Percentiles rank a stretch among this genome's conserved stretches.
These are phyloP conservation scores for Actinemys pallida DNA, from an alignment of 2,113 vertebrate species.

Conservation along the genomic window DNA sequence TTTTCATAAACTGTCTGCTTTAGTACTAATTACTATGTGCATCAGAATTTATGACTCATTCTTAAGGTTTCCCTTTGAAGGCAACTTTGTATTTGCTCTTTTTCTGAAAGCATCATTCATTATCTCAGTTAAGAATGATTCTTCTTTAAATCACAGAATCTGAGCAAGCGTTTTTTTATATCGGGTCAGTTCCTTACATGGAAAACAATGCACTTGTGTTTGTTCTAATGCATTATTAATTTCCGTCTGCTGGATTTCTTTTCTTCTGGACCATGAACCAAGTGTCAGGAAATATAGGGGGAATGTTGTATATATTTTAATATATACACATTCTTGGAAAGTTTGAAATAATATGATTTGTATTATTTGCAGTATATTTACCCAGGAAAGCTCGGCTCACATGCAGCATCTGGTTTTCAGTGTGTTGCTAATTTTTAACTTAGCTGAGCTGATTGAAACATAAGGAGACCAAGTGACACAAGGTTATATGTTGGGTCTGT, in stretches of 20 bases:
- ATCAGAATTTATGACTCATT: not conserved
- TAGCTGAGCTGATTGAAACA: constrained; percentile 12
- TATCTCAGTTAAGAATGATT: not conserved
- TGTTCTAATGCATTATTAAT: constrained; percentile 67
- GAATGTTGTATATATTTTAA: constrained; percentile 60
- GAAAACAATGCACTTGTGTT: constrained; percentile 70
- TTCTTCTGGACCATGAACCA: constrained; percentile 31
- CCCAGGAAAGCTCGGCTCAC: constrained; percentile 35
- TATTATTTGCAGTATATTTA: constrained; percentile 51
- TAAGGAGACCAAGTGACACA: constrained; percentile 30
- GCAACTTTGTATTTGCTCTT: constrained; percentile 22
- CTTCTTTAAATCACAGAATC: constrained; percentile 42
- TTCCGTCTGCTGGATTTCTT: constrained; percentile 63
- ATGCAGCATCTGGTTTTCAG: constrained; percentile 42
- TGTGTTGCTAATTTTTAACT: not conserved
- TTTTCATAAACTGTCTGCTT: not conserved
- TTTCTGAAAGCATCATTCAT: constrained; percentile 50
- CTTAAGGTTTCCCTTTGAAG: constrained; percentile 26
- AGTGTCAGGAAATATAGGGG: constrained; percentile 51
- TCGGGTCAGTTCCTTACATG: constrained; percentile 66
- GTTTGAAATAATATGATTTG: constrained; percentile 64
- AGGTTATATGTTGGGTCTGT: constrained; percentile 29
- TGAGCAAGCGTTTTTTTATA: constrained; percentile 66
- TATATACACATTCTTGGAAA: constrained; percentile 53
- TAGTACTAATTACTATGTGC: not conserved